Percentiles rank a stretch among this genome's conserved stretches.
Evolutionary conservation across 1,140 invertebrate species (phyloP).

Genomic region (Parasteatoda tepidariorum): DNA sequence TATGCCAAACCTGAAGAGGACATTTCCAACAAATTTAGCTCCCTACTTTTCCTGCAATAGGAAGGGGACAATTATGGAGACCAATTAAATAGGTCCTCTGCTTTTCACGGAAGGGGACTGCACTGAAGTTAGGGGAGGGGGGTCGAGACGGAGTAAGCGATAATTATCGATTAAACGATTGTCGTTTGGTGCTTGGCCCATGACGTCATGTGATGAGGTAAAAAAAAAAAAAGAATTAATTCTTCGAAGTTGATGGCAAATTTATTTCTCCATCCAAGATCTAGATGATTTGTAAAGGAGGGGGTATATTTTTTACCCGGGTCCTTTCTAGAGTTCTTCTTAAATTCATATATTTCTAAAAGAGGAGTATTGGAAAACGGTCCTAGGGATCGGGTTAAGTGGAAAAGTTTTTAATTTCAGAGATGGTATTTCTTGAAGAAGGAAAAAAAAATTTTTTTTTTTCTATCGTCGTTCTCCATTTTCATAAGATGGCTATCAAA

Average conservation of each 20-base stretch:
- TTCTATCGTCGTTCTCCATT: not conserved
- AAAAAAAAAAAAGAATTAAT: conserved; percentile 50
- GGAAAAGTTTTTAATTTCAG: conserved; percentile 57
- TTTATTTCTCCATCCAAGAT: conserved; percentile 47
- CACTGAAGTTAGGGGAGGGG: not conserved
- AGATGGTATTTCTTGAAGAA: conserved; percentile 35
- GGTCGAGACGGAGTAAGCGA: conserved; percentile 7
- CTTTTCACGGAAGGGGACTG: not conserved
- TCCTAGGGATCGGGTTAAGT: conserved; percentile 27
- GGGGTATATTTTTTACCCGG: conserved; percentile 1
- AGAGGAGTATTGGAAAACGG: conserved; percentile 52
- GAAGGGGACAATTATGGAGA: conserved; percentile 52
- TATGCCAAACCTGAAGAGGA: conserved; percentile 32
- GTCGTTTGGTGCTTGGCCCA: conserved; percentile 43
- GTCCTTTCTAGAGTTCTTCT: conserved; percentile 10
- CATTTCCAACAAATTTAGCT: conserved; percentile 34
- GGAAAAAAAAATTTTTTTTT: not conserved
- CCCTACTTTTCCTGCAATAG: conserved; percentile 32
- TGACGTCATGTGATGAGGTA: conserved; percentile 48
- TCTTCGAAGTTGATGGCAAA: conserved; percentile 51
- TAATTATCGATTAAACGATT: conserved; percentile 59
- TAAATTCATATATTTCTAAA: conserved; percentile 53
- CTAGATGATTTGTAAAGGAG: conserved; percentile 48
- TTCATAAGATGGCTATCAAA: conserved; percentile 30
- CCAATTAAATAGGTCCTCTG: conserved; percentile 48